A percentile compares a stretch with the other conserved stretches of the same genome.
phyloP scores from a whole-genome alignment of 1,140 invertebrate genomes.

The Archivesica marissinica region DNA sequence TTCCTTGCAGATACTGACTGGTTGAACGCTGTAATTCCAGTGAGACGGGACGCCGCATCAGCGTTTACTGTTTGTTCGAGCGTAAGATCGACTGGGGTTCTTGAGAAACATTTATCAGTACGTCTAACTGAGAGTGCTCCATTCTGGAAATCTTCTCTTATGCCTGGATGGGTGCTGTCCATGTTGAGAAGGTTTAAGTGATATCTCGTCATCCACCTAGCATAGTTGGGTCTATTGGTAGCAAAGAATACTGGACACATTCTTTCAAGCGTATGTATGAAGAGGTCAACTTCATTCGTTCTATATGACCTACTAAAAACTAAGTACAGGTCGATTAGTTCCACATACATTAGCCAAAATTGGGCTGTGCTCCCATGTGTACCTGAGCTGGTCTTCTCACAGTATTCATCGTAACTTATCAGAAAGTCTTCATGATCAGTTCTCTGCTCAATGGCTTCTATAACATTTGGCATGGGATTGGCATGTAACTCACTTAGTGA shows the following conservation, averaged over 20 bases:
- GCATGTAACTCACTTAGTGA: neutral
- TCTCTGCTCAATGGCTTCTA: neutral
- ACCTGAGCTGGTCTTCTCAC: neutral
- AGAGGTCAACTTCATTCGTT: conserved; percentile 51
- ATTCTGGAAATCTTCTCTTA: conserved; percentile 21
- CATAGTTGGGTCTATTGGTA: conserved; percentile 52
- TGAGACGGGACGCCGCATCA: conserved; percentile 65
- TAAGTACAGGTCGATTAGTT: conserved; percentile 28
- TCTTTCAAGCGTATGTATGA: conserved; percentile 12
- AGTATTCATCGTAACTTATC: neutral
- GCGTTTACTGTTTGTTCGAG: conserved; percentile 68
- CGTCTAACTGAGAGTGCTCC: conserved; percentile 61
- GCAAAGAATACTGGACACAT: conserved; percentile 58
- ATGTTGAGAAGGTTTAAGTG: conserved; percentile 45
- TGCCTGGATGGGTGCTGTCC: conserved; percentile 53
- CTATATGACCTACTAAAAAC: conserved; percentile 26
- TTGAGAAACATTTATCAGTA: conserved; percentile 53
- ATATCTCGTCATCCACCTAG: conserved; percentile 53
- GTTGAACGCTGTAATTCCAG: conserved; percentile 50
- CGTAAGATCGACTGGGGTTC: conserved; percentile 62
- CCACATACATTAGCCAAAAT: conserved; percentile 63
- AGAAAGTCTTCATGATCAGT: neutral
- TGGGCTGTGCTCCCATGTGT: conserved; percentile 59
- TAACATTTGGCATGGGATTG: neutral
- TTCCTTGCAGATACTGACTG: neutral